A percentile compares a stretch with the other conserved stretches of the same genome.
Evolutionary conservation across 2,888 invertebrate genomes (phyloP).

Genomic region (Plagodis dolabraria): DNA sequence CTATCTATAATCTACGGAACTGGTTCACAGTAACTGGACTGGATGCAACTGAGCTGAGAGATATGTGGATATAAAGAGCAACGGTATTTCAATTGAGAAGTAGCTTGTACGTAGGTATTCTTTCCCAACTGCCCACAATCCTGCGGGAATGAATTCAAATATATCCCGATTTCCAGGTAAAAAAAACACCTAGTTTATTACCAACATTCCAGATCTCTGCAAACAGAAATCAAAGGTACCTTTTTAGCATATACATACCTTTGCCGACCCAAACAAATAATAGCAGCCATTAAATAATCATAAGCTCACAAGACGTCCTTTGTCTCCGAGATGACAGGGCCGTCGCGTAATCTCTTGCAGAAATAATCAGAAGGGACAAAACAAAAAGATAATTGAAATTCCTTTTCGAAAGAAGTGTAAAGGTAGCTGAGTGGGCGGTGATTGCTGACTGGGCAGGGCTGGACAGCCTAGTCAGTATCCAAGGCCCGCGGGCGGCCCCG

Average conservation of each 20-base stretch:
- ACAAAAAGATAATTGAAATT: constrained; percentile 51
- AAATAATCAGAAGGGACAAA: constrained; percentile 35
- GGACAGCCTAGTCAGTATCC: background rate
- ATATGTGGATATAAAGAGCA: no score
- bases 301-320: constrained; percentile 19
- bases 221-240: constrained; percentile 1
- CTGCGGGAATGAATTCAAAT: no score
- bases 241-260: constrained; percentile 10
- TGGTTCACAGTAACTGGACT: no score
- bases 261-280: constrained; percentile 4
- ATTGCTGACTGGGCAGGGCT: background rate
- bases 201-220: background rate
- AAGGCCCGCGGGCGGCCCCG: background rate
- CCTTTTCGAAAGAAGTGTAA: constrained; percentile 24
- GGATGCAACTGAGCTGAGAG: no score
- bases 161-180: no score
- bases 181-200: background rate
- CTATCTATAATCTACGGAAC: no score
- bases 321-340: constrained; percentile 34
- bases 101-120: no score
- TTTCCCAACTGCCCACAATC: no score
- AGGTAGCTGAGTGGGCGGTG: constrained; percentile 36
- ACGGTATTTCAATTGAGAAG: no score
- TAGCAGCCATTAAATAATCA: constrained; percentile 12
- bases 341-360: constrained; percentile 22